These are phyloP conservation scores for Machimus rusticus DNA, from an alignment of 2,888 invertebrate genomes.

Conservation along the genomic window DNA sequence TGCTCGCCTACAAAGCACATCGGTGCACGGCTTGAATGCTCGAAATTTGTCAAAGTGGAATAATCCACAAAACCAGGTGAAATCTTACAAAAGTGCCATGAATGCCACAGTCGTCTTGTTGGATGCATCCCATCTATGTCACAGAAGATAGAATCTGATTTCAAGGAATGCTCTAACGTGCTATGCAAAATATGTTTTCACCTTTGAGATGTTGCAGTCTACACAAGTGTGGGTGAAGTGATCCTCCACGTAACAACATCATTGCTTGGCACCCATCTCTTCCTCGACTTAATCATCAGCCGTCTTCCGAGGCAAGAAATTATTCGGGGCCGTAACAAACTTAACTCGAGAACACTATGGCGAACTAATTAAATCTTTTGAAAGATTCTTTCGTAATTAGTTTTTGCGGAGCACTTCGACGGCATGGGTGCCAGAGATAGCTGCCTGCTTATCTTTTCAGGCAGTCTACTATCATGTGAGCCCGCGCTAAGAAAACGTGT, in stretches of 20 bases:
- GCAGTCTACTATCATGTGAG: neutral
- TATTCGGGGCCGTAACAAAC: constrained; percentile 45
- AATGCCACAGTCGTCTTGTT: neutral
- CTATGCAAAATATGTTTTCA: constrained; percentile 21
- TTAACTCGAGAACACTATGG: constrained; percentile 49
- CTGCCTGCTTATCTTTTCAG: constrained; percentile 14
- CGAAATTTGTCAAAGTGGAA: constrained; percentile 16
- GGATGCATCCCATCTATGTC: neutral
- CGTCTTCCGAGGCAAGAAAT: neutral
- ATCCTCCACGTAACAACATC: neutral
- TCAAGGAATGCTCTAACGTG: neutral
- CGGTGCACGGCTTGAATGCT: neutral
- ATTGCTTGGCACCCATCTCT: neutral
- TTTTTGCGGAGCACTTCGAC: constrained; percentile 46
- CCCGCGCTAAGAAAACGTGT: neutral
- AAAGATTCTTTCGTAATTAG: constrained; percentile 51
- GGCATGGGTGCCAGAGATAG: neutral
- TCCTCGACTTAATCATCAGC: neutral
- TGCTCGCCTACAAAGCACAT: neutral
- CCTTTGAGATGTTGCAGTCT: neutral
- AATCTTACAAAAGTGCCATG: neutral
- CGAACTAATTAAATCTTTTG: constrained; percentile 50
- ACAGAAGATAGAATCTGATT: neutral
- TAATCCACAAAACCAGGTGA: neutral
- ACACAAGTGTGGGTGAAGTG: neutral